Base-by-base conservation (phyloP, 1,140 invertebrate genomes). In the Homalodisca vitripennis region DNA sequence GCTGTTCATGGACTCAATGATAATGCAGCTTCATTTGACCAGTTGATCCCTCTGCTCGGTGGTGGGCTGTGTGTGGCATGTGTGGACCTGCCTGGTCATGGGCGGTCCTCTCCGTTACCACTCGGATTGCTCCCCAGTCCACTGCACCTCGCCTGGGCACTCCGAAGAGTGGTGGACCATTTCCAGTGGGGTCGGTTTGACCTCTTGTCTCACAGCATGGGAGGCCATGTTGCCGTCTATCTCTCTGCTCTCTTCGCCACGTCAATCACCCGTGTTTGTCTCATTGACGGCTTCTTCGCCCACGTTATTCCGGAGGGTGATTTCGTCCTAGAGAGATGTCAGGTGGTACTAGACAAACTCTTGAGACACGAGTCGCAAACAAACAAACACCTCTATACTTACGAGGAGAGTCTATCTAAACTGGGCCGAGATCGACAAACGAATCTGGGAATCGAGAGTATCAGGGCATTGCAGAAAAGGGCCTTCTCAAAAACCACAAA, bases 61-160 rank as follows among this genome's bases (percentile, higher is more conserved):
- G 73, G 77, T 51, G 74, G 79, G 1, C 85, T 82, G 73, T 87
- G 86, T 71, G 87, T 87, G 69, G 83, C 90, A 3, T 83, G 83
- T 73, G 78, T 90, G 30, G 89, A 91, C 77, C 79, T 90, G 69
- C 88, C 88, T 3, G 87, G 88, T 1, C 88, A 91, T 79, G 91
- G 91, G 1, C 79, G 79, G 13, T 91, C 89, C 2, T 86, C 86
- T 65, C 82, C 82, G 46, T 84, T 85, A 67, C 85, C 86, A 65
- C 65, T 74, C 14, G 85, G 85, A 86, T 55, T 73, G 78, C 2
- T 77, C 87, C 29, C 75, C 83, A 26, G 80, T 74, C 51, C 73
- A 82, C 6, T 79, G n/a, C n/a, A 82, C 73, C 84, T 80, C 73
- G 74, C 85, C 0, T 68, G 84, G 10, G 73, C 82, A 3, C 77